Evolutionary conservation across 2,888 invertebrate species (phyloP).

Genomic region (Cataglyphis cursor): DNA sequence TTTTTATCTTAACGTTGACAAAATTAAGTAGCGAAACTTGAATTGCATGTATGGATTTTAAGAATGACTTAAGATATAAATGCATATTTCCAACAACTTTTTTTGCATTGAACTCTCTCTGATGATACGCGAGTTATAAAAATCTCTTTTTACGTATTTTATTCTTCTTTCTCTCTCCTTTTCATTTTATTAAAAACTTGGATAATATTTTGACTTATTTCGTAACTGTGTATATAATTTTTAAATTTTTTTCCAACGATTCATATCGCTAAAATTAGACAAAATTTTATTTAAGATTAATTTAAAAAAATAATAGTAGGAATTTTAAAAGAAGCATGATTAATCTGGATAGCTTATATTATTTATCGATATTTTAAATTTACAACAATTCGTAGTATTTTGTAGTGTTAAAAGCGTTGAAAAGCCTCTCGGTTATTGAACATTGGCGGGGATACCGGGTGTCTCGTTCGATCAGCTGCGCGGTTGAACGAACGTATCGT

Average conservation of each 20-base stretch:
- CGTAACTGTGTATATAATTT: neutral
- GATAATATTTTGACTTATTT: too few species aligned
- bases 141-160: too few species aligned
- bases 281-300: neutral
- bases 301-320: too few species aligned
- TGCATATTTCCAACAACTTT: neutral
- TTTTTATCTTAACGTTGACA: neutral
- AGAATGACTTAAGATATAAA: neutral
- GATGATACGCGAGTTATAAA: too few species aligned
- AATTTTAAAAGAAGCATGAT: neutral
- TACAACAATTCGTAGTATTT: neutral
- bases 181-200: too few species aligned
- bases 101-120: neutral
- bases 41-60: neutral
- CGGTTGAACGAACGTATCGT: constrained; percentile 70
- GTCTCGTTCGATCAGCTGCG: constrained; percentile 16
- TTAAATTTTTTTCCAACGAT: neutral
- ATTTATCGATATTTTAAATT: neutral
- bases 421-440: constrained; percentile 13
- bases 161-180: too few species aligned
- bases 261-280: neutral
- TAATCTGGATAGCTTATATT: neutral
- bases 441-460: constrained; percentile 15
- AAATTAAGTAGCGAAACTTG: neutral
- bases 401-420: constrained; percentile 1